A percentile compares a stretch with the other conserved stretches of the same genome.
Evolutionary conservation across 2,113 vertebrate species (phyloP).

Genomic region (Fulmarus glacialis): DNA sequence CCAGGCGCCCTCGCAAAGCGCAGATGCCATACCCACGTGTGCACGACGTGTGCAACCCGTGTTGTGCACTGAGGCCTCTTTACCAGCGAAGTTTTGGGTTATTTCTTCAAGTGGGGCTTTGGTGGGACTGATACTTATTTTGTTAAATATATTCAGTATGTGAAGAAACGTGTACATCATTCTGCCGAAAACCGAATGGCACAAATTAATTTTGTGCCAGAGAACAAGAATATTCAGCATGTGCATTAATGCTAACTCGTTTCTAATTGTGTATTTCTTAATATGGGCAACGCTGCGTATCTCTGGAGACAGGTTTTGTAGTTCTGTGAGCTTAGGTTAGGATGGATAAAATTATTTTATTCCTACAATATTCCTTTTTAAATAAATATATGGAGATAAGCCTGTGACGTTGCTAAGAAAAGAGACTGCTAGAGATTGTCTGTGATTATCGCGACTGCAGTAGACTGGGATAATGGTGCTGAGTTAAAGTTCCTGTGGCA

Average conservation of each 20-base stretch:
- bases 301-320: not conserved
- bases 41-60: accelerated
- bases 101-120: not conserved
- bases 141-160: not conserved
- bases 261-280: not conserved
- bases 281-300: not conserved
- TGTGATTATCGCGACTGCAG: not conserved
- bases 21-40: not conserved
- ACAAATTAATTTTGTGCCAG: not conserved
- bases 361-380: not conserved
- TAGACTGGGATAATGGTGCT: not conserved
- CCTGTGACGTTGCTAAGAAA: not conserved
- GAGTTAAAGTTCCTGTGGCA: not conserved
- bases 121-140: not conserved
- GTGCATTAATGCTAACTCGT: not conserved
- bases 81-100: not conserved
- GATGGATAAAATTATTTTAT: not conserved
- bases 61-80: not conserved
- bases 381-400: not conserved
- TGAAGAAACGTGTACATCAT: accelerated
- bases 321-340: not conserved
- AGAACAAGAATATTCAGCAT: not conserved
- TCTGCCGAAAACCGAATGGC: not conserved
- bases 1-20: accelerated
- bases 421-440: not conserved